A percentile compares a stretch with the other conserved stretches of the same genome.
These are phyloP conservation scores for Scopus umbretta DNA, from an alignment of 2,113 vertebrate species.

Conservation along the genomic window DNA sequence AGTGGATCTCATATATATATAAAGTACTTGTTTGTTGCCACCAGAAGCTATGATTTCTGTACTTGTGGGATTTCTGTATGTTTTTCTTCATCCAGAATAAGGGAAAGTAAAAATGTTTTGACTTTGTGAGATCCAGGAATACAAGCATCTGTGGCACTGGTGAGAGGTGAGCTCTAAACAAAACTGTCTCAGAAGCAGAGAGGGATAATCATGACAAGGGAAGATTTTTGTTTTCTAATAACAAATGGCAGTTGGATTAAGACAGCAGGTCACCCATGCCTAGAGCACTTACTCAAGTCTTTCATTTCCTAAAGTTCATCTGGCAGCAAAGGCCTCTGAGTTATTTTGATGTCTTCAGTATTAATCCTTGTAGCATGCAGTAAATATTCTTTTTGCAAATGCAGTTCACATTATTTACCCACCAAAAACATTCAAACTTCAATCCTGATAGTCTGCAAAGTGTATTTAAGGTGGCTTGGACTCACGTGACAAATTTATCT, in stretches of 20 bases:
- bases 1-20: neutral
- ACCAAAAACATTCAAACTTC: neutral
- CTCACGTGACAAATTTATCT: constrained; percentile 9
- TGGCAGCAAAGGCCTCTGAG: neutral
- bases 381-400: constrained; percentile 24
- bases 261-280: neutral
- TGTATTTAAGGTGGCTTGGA: neutral
- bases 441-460: neutral
- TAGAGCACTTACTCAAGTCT: neutral
- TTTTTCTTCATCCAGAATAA: neutral
- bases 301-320: constrained; percentile 19
- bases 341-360: neutral
- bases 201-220: neutral
- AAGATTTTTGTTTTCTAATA: neutral
- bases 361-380: neutral
- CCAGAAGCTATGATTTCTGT: neutral
- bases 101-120: neutral
- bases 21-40: neutral
- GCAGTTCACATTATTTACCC: neutral
- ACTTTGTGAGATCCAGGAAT: neutral
- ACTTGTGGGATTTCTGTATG: neutral
- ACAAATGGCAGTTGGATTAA: constrained; percentile 9
- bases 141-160: neutral
- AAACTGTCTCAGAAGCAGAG: neutral
- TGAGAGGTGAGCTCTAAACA: neutral